Evolutionary conservation across 2,113 vertebrate genomes (phyloP), one percentile per base, ranked within the genome.

Genomic region (Megaptera novaeangliae): DNA sequence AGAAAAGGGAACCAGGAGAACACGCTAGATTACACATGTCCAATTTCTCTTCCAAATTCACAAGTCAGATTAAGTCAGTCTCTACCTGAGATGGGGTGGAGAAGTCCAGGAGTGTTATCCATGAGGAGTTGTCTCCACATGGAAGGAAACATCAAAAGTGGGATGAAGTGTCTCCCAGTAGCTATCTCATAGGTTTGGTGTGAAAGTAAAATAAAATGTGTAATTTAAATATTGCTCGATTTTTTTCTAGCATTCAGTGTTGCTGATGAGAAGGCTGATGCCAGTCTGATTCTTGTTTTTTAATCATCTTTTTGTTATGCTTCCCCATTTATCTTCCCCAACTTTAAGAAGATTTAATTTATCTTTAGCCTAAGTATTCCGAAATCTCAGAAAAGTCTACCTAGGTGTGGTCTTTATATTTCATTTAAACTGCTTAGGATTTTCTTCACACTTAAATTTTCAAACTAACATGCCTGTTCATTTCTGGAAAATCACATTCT

Each of bases 401-500:
- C 12, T 61, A 85, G 23, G 8, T 27, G 13, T 29, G 3, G 55
- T 57, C 63, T 66, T 95, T 34, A 41, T 92, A 88, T 94, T 89
- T 39, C 11, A 72, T 10, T 55, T 64, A 91, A 88, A 66, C 31
- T 63, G 11, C 55, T 92, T 83, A 57, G 41, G 55, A 64, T 74
- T 87, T 68, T 86, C 2, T 74, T 95, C 41, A 18, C 21, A 63
- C 52, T 91, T 90, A 87, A 12, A 74, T 20, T 84, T 84, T 77
- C 55, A 83, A 74, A 64, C 23, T 46, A 85, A 39, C 7, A 8
- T 68, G 25, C 77, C 55, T 77, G 6, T 64, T 96, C 25, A 34
- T 20, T 89, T 95, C 69, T 80, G 71, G 68, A 27, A 75, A 49
- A 52, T 96, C 44, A 64, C 23, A 44, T 92, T 49, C 59, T 92